Base-by-base conservation (phyloP, 2,113 vertebrate genomes). In the Pangasianodon gigas region DNA sequence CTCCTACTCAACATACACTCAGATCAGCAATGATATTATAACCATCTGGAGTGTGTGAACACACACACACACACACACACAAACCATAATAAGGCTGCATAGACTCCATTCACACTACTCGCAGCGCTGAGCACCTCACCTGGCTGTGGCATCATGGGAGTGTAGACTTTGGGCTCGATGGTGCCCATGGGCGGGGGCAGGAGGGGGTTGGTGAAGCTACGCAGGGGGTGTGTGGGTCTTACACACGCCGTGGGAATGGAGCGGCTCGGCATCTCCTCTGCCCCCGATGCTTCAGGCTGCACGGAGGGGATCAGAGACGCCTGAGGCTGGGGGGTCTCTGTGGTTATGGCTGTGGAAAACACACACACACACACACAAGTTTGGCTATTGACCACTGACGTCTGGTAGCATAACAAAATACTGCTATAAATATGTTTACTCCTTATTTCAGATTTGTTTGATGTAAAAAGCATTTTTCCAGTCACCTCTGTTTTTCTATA, bases 241-340 rank as follows among this genome's bases (percentile, higher is more conserved):
- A 98, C 98, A 0, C 97, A 99, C 48, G 98, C 98, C 0, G 98
- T 99, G 0, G 98, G 98, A 93, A 99, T 98, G 88, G 94, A 97
- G 56, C 97, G 96, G 79, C 96, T 96, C 0, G 95, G 94, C 0
- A 94, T 95, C 6, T 97, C 97, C 86, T 97, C 97, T 0, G 18
- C 91, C 80, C 56, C 93, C 18, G 95, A n/a, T 67, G 96, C 96
- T 81, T 97, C 97, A 0, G 96, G 92, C 83, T 96, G 96, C 0
- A 95, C 77, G 14, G 95, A 94, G 0, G 96, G 95, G 58, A 97
- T 92, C 93, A 97, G 84, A n/a, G 96, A 83, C 0, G 95, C 93
- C 89, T 96, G 97, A 0, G 94, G 93, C 85, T 96, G 97, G 2
- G 96, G 96, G 0, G 91, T 95, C 93, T 97, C 97, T 0, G 51